Base-by-base conservation (phyloP, 2,797 vertebrate species). In the Scolopax bukidnonensis region DNA sequence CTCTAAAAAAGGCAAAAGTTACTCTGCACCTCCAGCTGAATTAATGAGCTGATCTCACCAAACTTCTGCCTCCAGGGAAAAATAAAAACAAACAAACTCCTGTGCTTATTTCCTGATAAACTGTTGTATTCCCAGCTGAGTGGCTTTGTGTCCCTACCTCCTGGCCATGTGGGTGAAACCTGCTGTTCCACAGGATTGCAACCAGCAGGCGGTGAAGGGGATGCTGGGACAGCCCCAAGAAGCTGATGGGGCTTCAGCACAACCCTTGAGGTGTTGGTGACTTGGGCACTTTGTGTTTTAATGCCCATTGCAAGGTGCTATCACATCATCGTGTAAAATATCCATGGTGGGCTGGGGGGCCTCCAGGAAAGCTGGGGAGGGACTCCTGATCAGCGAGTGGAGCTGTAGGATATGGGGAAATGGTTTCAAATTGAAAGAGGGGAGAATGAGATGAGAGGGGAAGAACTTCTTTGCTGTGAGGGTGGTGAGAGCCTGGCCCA, bases 131-230 rank as follows among this genome's bases (percentile, higher is more conserved):
- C 59, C 53, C 47, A 84, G 59, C 54, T 60, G 19, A 1, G 30
- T 40, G 45, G 21, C 36, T 85, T 83, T 67, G 45, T 78, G 60
- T 82, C 18, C 41, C 57, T 59, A 11, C 30, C 40, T 48, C 50
- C 33, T 53, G 76, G 47, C 33, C 51, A 41, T 33, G 25, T 9
- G 4, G 28, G 30, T 8, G 47, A 76, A 68, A 84, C 18, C 57
- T 40, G 1, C 15, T 45, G n/a, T 64, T 61, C 57, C 32, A 15
- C 0, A 1, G 51, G 24, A 17, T 0, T 47, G 27, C 40, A 56
- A 28, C 11, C 61, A 78, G 1, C 28, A 30, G 21, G 1, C 0
- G 1, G 14, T 1, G 17, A 54, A 8, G 33, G 20, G 19, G n/a
- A 33, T 8, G 27, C 17, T 27, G 24, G 25, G 32, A 25, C 54